Evolutionary conservation across 1,140 invertebrate species (phyloP).

Genomic region (Pollicipes pollicipes): DNA sequence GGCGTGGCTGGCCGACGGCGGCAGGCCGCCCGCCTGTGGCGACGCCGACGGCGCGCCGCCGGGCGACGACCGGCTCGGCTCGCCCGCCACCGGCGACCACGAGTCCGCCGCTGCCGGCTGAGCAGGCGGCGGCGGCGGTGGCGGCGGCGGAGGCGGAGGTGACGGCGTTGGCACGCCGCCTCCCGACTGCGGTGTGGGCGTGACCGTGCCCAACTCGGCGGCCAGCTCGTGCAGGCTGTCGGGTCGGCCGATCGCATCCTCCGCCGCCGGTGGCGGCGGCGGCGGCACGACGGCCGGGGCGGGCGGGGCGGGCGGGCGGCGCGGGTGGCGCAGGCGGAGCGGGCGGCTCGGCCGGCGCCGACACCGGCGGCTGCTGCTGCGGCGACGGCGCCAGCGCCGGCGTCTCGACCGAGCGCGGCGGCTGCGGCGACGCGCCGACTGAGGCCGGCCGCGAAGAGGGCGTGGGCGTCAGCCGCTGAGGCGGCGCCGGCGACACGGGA

Average conservation of each 20-base stretch:
- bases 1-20: too few species aligned
- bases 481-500: background rate
- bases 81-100: background rate
- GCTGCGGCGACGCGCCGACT: background rate
- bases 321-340: too few species aligned
- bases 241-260: background rate
- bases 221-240: background rate
- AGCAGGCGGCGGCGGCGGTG: too few species aligned
- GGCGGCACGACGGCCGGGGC: too few species aligned
- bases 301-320: too few species aligned
- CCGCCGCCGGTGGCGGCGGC: too few species aligned
- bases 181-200: background rate
- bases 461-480: background rate
- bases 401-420: background rate
- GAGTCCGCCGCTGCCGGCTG: background rate
- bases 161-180: too few species aligned
- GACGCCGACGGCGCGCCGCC: background rate
- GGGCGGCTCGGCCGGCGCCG: too few species aligned
- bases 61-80: background rate
- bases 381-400: too few species aligned
- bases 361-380: background rate
- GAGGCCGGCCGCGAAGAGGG: background rate
- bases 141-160: too few species aligned
- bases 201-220: background rate
- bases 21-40: background rate